These are phyloP conservation scores for Heterohyrax brucei DNA, from an alignment of 2,797 vertebrate species.

Conservation along the genomic window DNA sequence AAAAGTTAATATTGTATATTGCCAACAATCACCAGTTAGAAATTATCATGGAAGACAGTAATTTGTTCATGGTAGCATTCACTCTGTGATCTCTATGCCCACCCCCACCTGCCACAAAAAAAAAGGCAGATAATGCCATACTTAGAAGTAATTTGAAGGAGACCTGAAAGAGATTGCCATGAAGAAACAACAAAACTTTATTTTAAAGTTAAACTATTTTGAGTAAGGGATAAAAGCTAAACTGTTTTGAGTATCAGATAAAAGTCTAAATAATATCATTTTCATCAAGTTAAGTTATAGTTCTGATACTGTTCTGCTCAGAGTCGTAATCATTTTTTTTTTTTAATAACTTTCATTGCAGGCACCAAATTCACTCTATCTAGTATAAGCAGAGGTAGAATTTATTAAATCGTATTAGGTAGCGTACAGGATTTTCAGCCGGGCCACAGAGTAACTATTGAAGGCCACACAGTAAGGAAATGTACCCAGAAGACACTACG, in stretches of 20 bases:
- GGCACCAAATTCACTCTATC: background rate
- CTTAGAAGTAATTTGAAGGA: background rate
- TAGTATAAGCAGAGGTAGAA: background rate
- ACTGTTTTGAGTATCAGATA: background rate
- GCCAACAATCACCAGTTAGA: background rate
- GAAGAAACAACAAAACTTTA: constrained; percentile 26
- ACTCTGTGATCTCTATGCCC: background rate
- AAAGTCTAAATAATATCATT: background rate
- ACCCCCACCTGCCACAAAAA: background rate
- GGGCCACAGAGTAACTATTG: background rate
- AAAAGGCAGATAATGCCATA: background rate
- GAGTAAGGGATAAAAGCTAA: background rate
- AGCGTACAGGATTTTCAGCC: background rate
- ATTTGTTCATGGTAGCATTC: background rate
- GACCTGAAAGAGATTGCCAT: background rate
- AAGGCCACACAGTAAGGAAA: background rate
- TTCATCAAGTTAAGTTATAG: constrained; percentile 12
- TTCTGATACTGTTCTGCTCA: background rate
- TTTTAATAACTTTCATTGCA: background rate
- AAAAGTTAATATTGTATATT: constrained; percentile 24
- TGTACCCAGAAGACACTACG: background rate
- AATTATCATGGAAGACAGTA: constrained; percentile 9
- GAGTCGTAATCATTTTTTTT: background rate
- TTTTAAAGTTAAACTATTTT: constrained; percentile 3
- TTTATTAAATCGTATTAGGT: background rate